Percentiles rank a stretch among this genome's conserved stretches.
These are phyloP conservation scores for Orientallactaga bullata DNA, from an alignment of 2,113 vertebrate species.

Conservation along the genomic window DNA sequence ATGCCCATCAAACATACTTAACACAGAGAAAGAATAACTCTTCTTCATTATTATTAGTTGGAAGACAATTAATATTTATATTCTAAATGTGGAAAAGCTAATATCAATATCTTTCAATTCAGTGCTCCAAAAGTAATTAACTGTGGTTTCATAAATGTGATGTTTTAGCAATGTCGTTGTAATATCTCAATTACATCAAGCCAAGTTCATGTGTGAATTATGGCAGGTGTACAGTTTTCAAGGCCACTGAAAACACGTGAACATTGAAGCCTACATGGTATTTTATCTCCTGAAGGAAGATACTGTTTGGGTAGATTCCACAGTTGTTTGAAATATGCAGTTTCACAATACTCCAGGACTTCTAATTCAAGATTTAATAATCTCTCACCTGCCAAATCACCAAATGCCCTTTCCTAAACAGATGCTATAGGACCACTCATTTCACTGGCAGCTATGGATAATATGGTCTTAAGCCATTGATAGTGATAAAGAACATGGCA, in stretches of 20 bases:
- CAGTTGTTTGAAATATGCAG: slow-evolving; percentile 65
- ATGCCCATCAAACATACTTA: slow-evolving; percentile 20
- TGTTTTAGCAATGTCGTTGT: not conserved
- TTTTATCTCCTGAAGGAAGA: slow-evolving; percentile 57
- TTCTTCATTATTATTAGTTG: slow-evolving; percentile 16
- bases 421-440: slow-evolving; percentile 26
- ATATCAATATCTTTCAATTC: slow-evolving; percentile 29
- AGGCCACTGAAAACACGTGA: slow-evolving; percentile 53
- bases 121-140: slow-evolving; percentile 13
- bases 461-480: slow-evolving; percentile 55
- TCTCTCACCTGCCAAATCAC: slow-evolving; percentile 64
- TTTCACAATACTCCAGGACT: slow-evolving; percentile 65
- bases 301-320: slow-evolving; percentile 63
- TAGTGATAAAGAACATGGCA: slow-evolving; percentile 51
- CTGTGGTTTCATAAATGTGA: not conserved
- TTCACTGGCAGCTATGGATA: slow-evolving; percentile 46
- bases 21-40: not conserved
- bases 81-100: not conserved
- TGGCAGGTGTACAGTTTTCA: slow-evolving; percentile 66
- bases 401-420: slow-evolving; percentile 68
- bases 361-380: slow-evolving; percentile 75
- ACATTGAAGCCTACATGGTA: slow-evolving; percentile 34
- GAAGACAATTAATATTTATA: not conserved
- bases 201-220: slow-evolving; percentile 43
- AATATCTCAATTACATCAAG: not conserved